These are phyloP conservation scores for Autographa pulchrina DNA, from an alignment of 2,888 invertebrate genomes.

Conservation along the genomic window DNA sequence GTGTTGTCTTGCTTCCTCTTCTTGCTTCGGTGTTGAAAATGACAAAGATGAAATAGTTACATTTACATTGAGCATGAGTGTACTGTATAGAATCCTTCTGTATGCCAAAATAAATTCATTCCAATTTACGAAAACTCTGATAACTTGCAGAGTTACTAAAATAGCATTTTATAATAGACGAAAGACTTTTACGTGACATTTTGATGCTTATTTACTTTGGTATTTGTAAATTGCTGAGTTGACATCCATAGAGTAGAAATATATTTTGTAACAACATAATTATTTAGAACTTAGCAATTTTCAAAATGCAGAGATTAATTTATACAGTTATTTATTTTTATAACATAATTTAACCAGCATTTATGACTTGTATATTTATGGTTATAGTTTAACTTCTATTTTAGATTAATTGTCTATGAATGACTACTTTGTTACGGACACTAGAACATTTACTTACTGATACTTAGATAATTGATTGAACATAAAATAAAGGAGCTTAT, in stretches of 20 bases:
- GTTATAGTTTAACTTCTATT: constrained; percentile 29
- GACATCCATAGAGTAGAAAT: background rate
- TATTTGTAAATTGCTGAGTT: constrained; percentile 33
- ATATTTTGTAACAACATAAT: background rate
- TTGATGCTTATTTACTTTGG: constrained; percentile 29
- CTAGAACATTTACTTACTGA: constrained; percentile 38
- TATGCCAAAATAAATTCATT: constrained; percentile 58
- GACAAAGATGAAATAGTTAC: background rate
- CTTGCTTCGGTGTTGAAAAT: background rate
- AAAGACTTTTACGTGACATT: constrained; percentile 27
- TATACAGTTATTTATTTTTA: constrained; percentile 36
- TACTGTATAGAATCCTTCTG: constrained; percentile 44
- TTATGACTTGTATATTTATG: constrained; percentile 42
- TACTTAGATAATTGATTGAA: constrained; percentile 36
- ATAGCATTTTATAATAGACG: constrained; percentile 37
- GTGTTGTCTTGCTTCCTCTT: background rate
- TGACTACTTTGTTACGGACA: constrained; percentile 27
- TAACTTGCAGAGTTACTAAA: constrained; percentile 7
- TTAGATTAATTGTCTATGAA: constrained; percentile 20
- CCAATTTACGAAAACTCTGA: constrained; percentile 31
- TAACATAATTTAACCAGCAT: constrained; percentile 49
- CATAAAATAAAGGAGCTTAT: constrained; percentile 55
- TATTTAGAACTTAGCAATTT: constrained; percentile 15
- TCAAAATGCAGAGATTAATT: constrained; percentile 19
- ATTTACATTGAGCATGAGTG: constrained; percentile 26